Base-by-base conservation (phyloP, 2,797 vertebrate species). In the Pseudomugil gertrudae region DNA sequence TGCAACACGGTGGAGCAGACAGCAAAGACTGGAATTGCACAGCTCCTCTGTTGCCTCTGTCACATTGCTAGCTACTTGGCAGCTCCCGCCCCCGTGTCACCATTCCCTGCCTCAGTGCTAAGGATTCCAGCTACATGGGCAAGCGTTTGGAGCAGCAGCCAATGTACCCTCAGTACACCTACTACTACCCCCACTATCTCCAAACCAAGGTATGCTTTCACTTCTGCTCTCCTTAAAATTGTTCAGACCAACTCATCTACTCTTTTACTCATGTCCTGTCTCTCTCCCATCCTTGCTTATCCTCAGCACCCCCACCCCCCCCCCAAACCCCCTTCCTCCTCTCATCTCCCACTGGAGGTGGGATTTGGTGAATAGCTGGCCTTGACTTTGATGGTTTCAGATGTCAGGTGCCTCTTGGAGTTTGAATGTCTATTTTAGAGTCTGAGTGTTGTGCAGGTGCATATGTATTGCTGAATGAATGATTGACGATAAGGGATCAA, bases 101-200 rank as follows among this genome's bases (percentile, higher is more conserved):
- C 85, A 84, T 96, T 95, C 94, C 94, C 94, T 95, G 94, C 93
- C 90, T 93, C 94, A 91, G 95, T 94, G 93, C 95, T 94, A 95
- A 94, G 92, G 95, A 96, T 95, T 96, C 95, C 95, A 98, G 95
- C 96, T 98, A 96, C 96, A 98, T 98, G 97, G 97, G 97, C 95
- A 98, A 99, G 95, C 95, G 96, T 92, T 94, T 98, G 97, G 97
- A 98, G 90, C 97, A 97, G 95, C 96, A 96, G 90, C 97, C 95
- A 97, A 99, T 98, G 97, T 98, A 96, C 96, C 97, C 97, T 88
- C 96, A 98, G 95, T 98, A 97, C 96, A 97, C 96, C 90, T 98
- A 96, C 95, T 98, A 97, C 94, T 98, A 98, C 90, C 96, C 97
- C 91, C 96, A 97, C 90, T 97, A 97, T 94, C 95, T 97, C 90